These are phyloP conservation scores for Epinephelus fuscoguttatus DNA, from an alignment of 2,113 vertebrate genomes.

Conservation along the genomic window DNA sequence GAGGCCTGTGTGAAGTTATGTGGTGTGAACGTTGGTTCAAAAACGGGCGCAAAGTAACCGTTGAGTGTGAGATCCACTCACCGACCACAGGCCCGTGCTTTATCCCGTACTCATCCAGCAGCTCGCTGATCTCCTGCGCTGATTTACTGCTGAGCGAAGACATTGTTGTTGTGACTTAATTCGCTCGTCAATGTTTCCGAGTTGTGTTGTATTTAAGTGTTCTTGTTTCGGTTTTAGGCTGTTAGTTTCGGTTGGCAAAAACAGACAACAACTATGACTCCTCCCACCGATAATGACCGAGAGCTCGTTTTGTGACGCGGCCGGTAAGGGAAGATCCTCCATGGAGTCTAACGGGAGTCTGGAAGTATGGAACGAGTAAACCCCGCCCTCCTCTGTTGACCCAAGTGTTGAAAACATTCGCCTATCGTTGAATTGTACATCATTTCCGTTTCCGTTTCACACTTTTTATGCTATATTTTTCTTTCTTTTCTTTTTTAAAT, in stretches of 20 bases:
- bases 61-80: constrained; percentile 53
- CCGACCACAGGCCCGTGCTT: constrained; percentile 85
- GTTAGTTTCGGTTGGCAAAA: constrained; percentile 24
- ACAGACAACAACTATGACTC: neutral
- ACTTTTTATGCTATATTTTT: neutral
- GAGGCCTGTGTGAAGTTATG: constrained; percentile 2
- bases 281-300: neutral
- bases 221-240: neutral
- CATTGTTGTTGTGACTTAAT: constrained; percentile 28
- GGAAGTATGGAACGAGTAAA: fast-evolving
- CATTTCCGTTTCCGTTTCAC: constrained; percentile 31
- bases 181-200: neutral
- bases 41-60: constrained; percentile 7
- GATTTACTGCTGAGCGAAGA: constrained; percentile 65
- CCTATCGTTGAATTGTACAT: fast-evolving
- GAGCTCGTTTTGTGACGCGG: constrained; percentile 19
- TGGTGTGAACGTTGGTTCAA: constrained; percentile 1
- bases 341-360: fast-evolving
- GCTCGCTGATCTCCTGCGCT: constrained; percentile 67
- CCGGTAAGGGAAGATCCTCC: neutral
- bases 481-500: constrained; percentile 20
- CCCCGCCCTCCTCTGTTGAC: constrained; percentile 38
- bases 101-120: constrained; percentile 82
- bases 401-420: neutral
- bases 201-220: fast-evolving